These are phyloP conservation scores for Holcopasites calliopsidis DNA, from an alignment of 1,140 invertebrate species.

Conservation along the genomic window DNA sequence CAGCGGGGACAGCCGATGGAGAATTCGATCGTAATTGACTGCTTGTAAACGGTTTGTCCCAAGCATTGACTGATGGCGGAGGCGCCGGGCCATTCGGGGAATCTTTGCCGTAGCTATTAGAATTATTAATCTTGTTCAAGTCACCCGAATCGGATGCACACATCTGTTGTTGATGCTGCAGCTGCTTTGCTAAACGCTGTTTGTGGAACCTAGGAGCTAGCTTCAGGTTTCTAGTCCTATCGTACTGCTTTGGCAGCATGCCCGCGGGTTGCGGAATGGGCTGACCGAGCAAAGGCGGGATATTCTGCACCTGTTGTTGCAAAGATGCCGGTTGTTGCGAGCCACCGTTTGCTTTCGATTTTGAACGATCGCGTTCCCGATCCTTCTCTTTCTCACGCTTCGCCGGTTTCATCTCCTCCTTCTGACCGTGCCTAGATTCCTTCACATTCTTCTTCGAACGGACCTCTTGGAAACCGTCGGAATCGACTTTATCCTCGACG, in stretches of 20 bases:
- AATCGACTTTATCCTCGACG: constrained; percentile 76
- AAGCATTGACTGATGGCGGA: constrained; percentile 87
- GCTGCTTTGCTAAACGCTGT: constrained; percentile 82
- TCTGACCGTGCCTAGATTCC: constrained; percentile 81
- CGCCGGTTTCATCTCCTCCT: constrained; percentile 78
- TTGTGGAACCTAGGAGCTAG: constrained; percentile 91
- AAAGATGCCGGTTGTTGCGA: constrained; percentile 69
- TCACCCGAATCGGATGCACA: constrained; percentile 73
- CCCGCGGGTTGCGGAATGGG: constrained; percentile 78
- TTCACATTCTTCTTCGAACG: constrained; percentile 89
- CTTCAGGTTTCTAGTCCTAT: constrained; percentile 79
- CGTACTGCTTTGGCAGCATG: constrained; percentile 80
- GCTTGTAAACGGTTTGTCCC: constrained; percentile 90
- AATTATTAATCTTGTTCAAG: constrained; percentile 70
- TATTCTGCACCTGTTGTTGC: constrained; percentile 76
- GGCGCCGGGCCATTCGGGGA: constrained; percentile 81
- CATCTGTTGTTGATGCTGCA: constrained; percentile 65
- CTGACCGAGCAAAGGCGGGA: constrained; percentile 79
- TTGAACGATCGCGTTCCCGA: constrained; percentile 73
- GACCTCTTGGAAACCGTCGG: constrained; percentile 93
- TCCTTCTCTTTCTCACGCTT: constrained; percentile 78
- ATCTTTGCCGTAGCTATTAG: constrained; percentile 75
- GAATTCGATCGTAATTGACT: constrained; percentile 82
- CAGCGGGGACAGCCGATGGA: constrained; percentile 69
- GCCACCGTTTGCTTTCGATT: constrained; percentile 72